phyloP scores from a whole-genome alignment of 2,888 invertebrate genomes.

The Tubulanus polymorphus region DNA sequence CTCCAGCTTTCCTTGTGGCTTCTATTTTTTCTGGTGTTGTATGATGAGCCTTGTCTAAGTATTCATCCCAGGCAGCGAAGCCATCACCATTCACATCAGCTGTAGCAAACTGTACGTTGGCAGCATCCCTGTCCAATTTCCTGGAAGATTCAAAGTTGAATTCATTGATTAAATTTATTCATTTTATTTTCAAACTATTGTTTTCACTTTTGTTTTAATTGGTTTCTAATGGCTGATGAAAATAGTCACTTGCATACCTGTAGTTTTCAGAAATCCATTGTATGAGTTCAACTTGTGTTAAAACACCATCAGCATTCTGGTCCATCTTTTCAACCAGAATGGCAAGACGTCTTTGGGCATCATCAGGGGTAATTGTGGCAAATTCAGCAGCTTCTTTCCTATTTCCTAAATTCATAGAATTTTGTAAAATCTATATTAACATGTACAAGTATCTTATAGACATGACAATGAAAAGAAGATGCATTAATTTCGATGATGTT shows the following conservation, averaged over 20 bases:
- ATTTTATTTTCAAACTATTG: background rate
- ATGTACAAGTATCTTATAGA: too few relatives aligned
- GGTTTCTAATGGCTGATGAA: too few relatives aligned
- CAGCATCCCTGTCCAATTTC: constrained; percentile 65
- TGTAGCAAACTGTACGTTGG: constrained; percentile 77
- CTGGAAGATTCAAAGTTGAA: constrained; percentile 18
- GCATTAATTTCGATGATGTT: too few relatives aligned
- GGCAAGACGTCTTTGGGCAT: constrained; percentile 73
- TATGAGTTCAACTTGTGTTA: constrained; percentile 78
- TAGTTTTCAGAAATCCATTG: constrained; percentile 92
- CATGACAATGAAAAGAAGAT: too few relatives aligned
- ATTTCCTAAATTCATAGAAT: constrained; percentile 28
- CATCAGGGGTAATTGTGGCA: constrained; percentile 79
- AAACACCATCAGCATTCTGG: constrained; percentile 70
- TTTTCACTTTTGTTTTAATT: too few relatives aligned
- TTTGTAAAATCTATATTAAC: too few relatives aligned
- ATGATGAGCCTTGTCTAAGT: constrained; percentile 80
- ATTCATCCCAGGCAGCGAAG: constrained; percentile 82
- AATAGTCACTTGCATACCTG: too few relatives aligned
- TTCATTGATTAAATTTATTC: background rate
- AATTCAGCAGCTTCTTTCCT: constrained; percentile 75
- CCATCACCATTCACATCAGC: constrained; percentile 78
- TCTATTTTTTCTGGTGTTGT: constrained; percentile 58
- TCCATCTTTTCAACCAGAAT: constrained; percentile 84
- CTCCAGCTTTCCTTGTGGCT: constrained; percentile 29